Conservation (phyloP, 2,888 invertebrate species). For the Petrophora chlorosata region DNA sequence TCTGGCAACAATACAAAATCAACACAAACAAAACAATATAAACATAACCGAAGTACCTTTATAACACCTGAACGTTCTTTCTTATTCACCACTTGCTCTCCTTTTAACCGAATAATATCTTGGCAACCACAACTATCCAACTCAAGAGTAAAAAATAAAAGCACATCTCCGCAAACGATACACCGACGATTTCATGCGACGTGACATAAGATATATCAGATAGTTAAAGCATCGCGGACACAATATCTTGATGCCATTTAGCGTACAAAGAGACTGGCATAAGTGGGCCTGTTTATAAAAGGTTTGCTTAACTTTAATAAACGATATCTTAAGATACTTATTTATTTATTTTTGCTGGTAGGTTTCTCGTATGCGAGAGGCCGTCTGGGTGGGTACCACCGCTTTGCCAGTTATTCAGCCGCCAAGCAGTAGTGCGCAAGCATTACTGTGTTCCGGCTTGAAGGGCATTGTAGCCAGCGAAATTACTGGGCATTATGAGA, state of each 20-base stretch:
- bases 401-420: no score
- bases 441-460: no score
- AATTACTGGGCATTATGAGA: no score
- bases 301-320: not conserved
- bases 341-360: no score
- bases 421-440: no score
- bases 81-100: not conserved
- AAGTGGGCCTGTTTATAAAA: slow-evolving; percentile 45
- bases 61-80: not conserved
- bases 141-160: slow-evolving; percentile 6
- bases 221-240: slow-evolving; percentile 61
- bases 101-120: not conserved
- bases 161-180: slow-evolving; percentile 10
- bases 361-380: no score
- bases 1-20: no score
- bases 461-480: no score
- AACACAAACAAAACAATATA: no score
- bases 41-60: no score
- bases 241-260: slow-evolving; percentile 67
- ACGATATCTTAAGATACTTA: not conserved
- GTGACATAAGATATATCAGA: slow-evolving; percentile 70
- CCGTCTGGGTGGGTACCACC: no score
- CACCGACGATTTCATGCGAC: slow-evolving; percentile 64
- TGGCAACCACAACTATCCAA: not conserved
- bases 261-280: slow-evolving; percentile 54